Evolutionary conservation across 1,140 invertebrate species (phyloP).

Genomic region (Bombus picipes): DNA sequence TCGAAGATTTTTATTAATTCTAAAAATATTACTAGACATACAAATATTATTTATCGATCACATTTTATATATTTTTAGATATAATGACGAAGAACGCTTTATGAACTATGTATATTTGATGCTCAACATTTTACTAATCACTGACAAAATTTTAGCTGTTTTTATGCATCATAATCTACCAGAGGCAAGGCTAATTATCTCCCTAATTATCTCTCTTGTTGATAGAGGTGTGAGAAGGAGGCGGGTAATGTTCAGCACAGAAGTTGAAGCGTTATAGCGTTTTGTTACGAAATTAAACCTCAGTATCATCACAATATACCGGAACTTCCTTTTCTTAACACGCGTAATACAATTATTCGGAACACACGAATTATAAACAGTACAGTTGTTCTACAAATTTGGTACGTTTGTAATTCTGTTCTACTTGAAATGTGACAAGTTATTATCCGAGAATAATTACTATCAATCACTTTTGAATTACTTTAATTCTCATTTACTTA

Average conservation of each 20-base stretch:
- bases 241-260: not conserved
- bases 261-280: not conserved
- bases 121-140: not conserved
- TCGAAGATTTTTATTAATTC: too few relatives aligned
- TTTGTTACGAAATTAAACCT: not conserved
- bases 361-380: not conserved
- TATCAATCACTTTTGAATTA: not conserved
- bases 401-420: not conserved
- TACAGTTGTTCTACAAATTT: not conserved
- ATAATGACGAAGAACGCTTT: too few relatives aligned
- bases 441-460: not conserved
- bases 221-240: not conserved
- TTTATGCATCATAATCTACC: not conserved
- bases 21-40: too few relatives aligned
- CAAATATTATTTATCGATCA: too few relatives aligned
- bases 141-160: not conserved
- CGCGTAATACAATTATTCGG: not conserved
- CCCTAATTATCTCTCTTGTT: constrained; percentile 1
- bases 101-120: too few relatives aligned
- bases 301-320: not conserved
- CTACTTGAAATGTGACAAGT: not conserved
- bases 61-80: too few relatives aligned
- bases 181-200: constrained; percentile 4
- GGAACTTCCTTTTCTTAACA: not conserved
- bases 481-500: not conserved